Evolutionary conservation across 2,888 invertebrate species (phyloP).

Genomic region (Norana najaformis): DNA sequence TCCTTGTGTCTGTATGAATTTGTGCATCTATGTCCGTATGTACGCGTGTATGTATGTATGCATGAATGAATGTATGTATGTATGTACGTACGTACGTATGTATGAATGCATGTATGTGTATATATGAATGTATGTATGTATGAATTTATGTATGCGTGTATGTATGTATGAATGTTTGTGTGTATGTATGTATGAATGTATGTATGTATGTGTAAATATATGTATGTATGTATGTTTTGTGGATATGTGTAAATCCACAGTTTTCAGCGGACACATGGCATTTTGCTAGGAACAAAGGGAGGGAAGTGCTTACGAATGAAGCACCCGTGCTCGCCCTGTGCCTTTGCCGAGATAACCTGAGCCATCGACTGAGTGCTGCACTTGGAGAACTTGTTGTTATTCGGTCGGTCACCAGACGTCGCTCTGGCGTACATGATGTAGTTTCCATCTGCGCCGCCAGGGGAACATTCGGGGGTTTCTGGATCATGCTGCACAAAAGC

Average conservation of each 20-base stretch:
- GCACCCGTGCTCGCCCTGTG: constrained; percentile 85
- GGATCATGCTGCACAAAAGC: constrained; percentile 76
- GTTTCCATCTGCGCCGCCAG: constrained; percentile 91
- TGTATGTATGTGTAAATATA: neutral
- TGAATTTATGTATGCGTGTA: too few species aligned
- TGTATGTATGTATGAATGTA: neutral
- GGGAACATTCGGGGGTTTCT: constrained; percentile 78
- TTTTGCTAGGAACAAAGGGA: too few species aligned
- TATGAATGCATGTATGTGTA: too few species aligned
- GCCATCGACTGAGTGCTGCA: constrained; percentile 88
- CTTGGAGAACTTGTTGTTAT: constrained; percentile 92
- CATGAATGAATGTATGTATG: neutral
- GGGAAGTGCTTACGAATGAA: constrained; percentile 74
- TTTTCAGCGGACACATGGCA: neutral
- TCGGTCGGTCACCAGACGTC: constrained; percentile 92
- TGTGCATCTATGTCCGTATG: too few species aligned
- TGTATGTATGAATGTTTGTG: neutral
- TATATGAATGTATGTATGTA: too few species aligned
- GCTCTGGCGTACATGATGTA: constrained; percentile 99
- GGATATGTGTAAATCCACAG: neutral
- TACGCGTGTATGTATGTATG: neutral
- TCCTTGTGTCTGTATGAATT: too few species aligned
- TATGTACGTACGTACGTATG: too few species aligned
- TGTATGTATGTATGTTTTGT: neutral
- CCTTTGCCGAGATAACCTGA: constrained; percentile 87